Base-by-base conservation (phyloP, 2,888 invertebrate genomes). In the Amblyjoppa fuscipennis region DNA sequence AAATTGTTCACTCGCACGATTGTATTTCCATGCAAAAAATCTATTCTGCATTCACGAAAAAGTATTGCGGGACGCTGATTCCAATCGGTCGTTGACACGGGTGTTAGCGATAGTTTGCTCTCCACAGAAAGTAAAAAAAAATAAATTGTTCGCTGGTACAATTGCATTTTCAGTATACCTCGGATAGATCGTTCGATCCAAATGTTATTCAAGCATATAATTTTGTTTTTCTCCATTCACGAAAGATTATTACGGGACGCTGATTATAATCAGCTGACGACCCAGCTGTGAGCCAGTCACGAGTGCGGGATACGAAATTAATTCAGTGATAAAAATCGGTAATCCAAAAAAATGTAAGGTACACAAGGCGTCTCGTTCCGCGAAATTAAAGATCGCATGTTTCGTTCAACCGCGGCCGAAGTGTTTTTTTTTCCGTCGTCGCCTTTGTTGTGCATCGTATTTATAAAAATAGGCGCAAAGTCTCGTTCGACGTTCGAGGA, bases 301-400 rank as follows among this genome's bases (percentile, higher is more conserved):
- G 64, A 2, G 31, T 38, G 9, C 31, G 66, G 28, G 66, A 76
- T 68, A 68, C 25, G 38, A 34, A 53, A 76, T 76, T 28, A 68
- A 53, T 51, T 51, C 20, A n/a, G 9, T 3, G 13, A 51, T 53
- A 38, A 53, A 68, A 7, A 41, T 13, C 6, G 38, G 25, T 53
- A 20, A 34, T 25, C 51, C 53, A 38, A 38, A 76, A 76, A 76
- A 20, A 20, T 20, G 7, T 53, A 41, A 53, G 20, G 13, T 7
- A 31, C 53, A 53, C 6, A 9, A 68, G 16, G n/a, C 34, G 70
- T 31, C 6, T 51, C 9, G 25, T 25, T 61, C 16, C 13, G 41
- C 13, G 45, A 69, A 69, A 45, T 49, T 45, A 69, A 11, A 66
- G 16, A 16, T 13, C 11, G 1, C n/a, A 2, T 16, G 7, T 61